These are phyloP conservation scores for Lepilemur septentrionalis DNA, from an alignment of 2,797 vertebrate genomes.

Conservation along the genomic window DNA sequence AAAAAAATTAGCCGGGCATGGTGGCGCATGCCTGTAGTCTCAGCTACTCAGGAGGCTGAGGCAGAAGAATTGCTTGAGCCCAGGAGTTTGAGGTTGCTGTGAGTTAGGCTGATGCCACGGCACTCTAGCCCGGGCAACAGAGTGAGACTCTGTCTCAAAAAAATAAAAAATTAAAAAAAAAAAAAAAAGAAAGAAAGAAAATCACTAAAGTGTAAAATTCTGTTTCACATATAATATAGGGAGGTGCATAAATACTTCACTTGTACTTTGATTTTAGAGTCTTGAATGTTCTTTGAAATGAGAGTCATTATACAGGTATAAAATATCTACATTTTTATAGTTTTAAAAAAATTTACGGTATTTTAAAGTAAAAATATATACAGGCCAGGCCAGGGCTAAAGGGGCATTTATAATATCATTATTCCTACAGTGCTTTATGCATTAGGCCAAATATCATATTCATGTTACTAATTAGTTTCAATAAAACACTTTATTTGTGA, in stretches of 20 bases:
- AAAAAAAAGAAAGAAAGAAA: neutral
- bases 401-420: neutral
- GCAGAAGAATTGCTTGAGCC: no score
- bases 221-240: constrained; percentile 24
- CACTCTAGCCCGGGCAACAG: no score
- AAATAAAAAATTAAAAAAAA: no score
- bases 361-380: constrained; percentile 8
- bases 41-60: no score
- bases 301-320: neutral
- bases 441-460: constrained; percentile 22
- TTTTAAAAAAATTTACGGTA: neutral
- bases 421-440: neutral
- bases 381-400: neutral
- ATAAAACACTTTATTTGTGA: constrained; percentile 6
- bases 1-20: no score
- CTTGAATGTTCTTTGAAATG: constrained; percentile 9
- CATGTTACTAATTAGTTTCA: constrained; percentile 19
- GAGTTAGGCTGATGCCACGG: no score
- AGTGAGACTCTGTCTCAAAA: no score
- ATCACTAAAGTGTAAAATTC: neutral
- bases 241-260: neutral
- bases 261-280: neutral
- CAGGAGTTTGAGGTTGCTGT: no score
- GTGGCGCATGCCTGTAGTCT: no score
- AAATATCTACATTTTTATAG: constrained; percentile 8